Evolutionary conservation across 2,113 vertebrate genomes (phyloP), one percentile per base, ranked within the genome.

Genomic region (Climacteris rufus): DNA sequence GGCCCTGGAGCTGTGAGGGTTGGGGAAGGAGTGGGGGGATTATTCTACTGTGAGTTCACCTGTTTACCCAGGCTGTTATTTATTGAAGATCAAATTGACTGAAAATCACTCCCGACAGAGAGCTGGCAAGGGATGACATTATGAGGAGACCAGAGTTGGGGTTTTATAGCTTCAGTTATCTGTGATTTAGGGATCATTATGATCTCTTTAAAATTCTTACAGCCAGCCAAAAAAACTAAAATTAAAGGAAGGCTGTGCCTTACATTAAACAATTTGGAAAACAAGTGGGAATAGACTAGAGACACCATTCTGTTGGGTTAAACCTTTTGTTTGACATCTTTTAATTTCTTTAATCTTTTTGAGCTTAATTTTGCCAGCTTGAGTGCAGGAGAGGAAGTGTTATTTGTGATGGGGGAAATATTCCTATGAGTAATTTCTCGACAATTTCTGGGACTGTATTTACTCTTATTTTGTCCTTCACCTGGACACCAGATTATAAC

Each of bases 41-140:
- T 92, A 87, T 77, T 53, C 88, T 96, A 93, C 90, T 93, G 90
- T 86, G 95, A 96, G 89, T 93, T 96, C 96, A 95, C 96, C 93
- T 96, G 92, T 97, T 97, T 97, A 96, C 93, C 89, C 82, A 93
- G 88, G 59, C 95, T 66, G 14, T 96, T 94, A 95, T 96, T 96
- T 96, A 96, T 94, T 94, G 96, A 93, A 94, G 96, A 96, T 94
- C 91, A 96, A 96, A 96, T 95, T 66, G 80, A 90, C 83, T 89
- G 84, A 95, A 94, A 93, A 93, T 89, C 89, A 20, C 92, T 97
- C 91, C 95, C 65, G 40, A 79, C 71, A 90, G 87, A 69, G 90
- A 95, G 60, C 77, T 96, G 91, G 93, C 91, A 93, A 87, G 86
- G 81, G 82, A 82, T 74, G 79, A 47, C 84, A 70, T 83, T 94